Percentiles rank a stretch among this genome's conserved stretches.
phyloP scores from a whole-genome alignment of 2,888 invertebrate genomes.

The Abrostola triplasia region DNA sequence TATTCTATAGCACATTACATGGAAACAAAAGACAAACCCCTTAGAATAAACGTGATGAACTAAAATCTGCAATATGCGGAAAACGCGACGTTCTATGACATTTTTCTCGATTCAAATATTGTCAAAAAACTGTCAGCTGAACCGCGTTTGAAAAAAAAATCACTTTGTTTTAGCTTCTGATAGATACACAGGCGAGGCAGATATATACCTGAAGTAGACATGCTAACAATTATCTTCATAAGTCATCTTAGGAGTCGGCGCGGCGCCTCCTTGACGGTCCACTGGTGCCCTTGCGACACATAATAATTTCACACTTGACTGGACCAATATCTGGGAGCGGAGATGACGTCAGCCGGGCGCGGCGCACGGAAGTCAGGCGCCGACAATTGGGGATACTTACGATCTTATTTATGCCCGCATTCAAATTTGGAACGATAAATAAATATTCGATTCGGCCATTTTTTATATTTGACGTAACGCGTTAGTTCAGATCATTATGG shows the following conservation, averaged over 20 bases:
- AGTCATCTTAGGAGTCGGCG: constrained; percentile 16
- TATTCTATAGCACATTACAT: no score
- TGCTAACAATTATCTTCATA: neutral
- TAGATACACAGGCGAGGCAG: no score
- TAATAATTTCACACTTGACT: constrained; percentile 51
- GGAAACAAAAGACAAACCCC: no score
- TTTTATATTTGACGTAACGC: constrained; percentile 23
- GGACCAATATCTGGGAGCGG: constrained; percentile 43
- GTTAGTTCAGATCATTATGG: neutral
- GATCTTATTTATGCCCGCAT: constrained; percentile 38
- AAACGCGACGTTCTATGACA: no score
- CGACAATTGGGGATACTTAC: constrained; percentile 45
- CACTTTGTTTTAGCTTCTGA: no score
- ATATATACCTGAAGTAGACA: no score
- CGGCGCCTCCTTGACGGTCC: constrained; percentile 37
- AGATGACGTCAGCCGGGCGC: constrained; percentile 53
- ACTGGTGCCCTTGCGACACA: constrained; percentile 45
- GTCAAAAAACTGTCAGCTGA: no score
- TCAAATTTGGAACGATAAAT: constrained; percentile 37
- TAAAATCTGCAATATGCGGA: no score
- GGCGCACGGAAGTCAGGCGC: constrained; percentile 63
- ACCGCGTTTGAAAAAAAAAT: no score
- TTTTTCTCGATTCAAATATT: no score
- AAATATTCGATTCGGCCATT: constrained; percentile 28
- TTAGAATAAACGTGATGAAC: no score